These are phyloP conservation scores for Thaumatotibia leucotreta DNA, from an alignment of 1,140 invertebrate genomes.

Conservation along the genomic window DNA sequence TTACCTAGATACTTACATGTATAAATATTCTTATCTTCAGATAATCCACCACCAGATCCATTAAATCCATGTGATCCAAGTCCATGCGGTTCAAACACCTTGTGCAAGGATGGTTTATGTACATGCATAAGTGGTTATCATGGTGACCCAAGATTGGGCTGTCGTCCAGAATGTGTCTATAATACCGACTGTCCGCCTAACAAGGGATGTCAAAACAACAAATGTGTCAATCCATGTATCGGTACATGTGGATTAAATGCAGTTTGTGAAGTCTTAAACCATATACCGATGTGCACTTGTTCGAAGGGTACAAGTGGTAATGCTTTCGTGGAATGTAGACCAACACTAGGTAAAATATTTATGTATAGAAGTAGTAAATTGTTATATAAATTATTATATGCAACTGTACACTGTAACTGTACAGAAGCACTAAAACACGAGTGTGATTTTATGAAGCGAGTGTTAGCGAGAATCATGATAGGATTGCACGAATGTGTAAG, in stretches of 20 bases:
- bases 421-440: too few species aligned
- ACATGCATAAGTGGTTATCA: conserved; percentile 81
- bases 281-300: conserved; percentile 84
- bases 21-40: conserved; percentile 22
- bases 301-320: conserved; percentile 83
- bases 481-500: too few species aligned
- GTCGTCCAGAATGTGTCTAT: conserved; percentile 89
- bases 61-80: conserved; percentile 76
- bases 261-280: conserved; percentile 87
- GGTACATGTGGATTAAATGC: conserved; percentile 86
- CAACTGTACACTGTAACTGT: too few species aligned
- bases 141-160: conserved; percentile 82
- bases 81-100: conserved; percentile 79
- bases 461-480: too few species aligned
- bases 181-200: conserved; percentile 88
- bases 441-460: too few species aligned
- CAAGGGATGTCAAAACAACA: conserved; percentile 85
- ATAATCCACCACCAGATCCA: conserved; percentile 16
- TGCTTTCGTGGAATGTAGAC: conserved; percentile 84
- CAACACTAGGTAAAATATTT: conserved; percentile 46
- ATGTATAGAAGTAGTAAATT: too few species aligned
- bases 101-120: conserved; percentile 77
- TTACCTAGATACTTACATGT: too few species aligned
- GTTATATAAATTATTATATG: too few species aligned
- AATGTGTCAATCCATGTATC: conserved; percentile 86